Conservation (phyloP, 2,113 vertebrate genomes). For the Cheilinus undulatus region DNA sequence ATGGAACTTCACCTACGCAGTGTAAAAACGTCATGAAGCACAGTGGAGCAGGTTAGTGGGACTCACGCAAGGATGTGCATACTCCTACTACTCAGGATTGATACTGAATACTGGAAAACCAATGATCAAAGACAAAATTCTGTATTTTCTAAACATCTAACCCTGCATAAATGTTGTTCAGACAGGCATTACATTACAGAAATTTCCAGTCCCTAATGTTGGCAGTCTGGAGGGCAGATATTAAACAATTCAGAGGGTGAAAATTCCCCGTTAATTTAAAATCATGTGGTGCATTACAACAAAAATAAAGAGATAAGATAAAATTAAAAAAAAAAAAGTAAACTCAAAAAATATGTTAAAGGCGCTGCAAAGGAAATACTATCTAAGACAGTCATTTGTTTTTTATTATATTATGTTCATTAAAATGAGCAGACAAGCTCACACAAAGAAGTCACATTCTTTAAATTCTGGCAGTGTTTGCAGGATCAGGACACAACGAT, state of each 20-base stretch:
- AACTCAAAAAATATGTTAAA: background rate
- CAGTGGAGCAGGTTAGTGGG: constrained; percentile 39
- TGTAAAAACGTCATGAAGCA: constrained; percentile 59
- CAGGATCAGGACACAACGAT: background rate
- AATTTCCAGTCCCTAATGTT: too few species aligned
- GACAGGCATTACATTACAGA: too few species aligned
- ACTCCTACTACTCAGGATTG: background rate
- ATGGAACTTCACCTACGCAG: constrained; percentile 61
- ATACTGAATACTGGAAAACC: background rate
- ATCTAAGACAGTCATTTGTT: too few species aligned
- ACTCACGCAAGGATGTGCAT: background rate
- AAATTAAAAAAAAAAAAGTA: too few species aligned
- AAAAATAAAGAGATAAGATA: too few species aligned
- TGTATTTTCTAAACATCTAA: too few species aligned
- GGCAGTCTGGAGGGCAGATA: too few species aligned
- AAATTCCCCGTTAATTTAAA: too few species aligned
- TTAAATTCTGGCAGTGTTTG: background rate
- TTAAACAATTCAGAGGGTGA: too few species aligned
- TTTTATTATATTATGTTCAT: too few species aligned
- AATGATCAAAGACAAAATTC: background rate
- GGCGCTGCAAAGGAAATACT: background rate
- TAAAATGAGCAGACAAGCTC: background rate
- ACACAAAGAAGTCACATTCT: constrained; percentile 1
- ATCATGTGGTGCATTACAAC: too few species aligned
- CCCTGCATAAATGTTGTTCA: too few species aligned